phyloP scores from a whole-genome alignment of 2,113 vertebrate genomes.

The Mobula hypostoma region DNA sequence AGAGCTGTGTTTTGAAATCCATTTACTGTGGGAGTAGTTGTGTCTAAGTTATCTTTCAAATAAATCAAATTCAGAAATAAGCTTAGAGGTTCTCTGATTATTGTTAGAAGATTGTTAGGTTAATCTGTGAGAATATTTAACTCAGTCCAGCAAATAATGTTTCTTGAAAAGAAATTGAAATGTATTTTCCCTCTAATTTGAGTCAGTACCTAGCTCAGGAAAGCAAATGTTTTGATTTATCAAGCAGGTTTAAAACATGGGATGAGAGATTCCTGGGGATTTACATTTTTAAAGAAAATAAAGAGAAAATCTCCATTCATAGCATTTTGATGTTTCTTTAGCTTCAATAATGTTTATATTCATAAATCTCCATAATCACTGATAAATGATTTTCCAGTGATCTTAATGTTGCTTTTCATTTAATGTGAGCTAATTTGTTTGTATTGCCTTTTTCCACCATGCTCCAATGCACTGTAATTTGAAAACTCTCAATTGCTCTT shows the following conservation, averaged over 20 bases:
- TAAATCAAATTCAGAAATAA: not conserved
- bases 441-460: not conserved
- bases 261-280: not conserved
- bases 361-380: not conserved
- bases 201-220: not conserved
- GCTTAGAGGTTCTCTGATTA: not conserved
- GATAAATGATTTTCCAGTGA: not conserved
- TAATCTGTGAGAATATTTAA: not conserved
- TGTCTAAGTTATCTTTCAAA: not conserved
- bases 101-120: not conserved
- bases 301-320: not conserved
- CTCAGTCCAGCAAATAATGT: not conserved
- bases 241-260: not conserved
- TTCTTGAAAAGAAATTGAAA: not conserved
- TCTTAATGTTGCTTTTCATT: not conserved
- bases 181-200: not conserved
- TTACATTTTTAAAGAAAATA: not conserved
- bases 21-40: not conserved
- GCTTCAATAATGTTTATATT: not conserved
- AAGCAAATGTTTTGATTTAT: not conserved
- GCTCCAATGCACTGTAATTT: slow-evolving; percentile 2
- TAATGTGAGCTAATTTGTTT: not conserved
- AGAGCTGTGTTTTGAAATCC: not conserved
- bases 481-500: not conserved
- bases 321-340: not conserved